Evolutionary conservation across 2,888 invertebrate species (phyloP).

Genomic region (Phorcus lineatus): DNA sequence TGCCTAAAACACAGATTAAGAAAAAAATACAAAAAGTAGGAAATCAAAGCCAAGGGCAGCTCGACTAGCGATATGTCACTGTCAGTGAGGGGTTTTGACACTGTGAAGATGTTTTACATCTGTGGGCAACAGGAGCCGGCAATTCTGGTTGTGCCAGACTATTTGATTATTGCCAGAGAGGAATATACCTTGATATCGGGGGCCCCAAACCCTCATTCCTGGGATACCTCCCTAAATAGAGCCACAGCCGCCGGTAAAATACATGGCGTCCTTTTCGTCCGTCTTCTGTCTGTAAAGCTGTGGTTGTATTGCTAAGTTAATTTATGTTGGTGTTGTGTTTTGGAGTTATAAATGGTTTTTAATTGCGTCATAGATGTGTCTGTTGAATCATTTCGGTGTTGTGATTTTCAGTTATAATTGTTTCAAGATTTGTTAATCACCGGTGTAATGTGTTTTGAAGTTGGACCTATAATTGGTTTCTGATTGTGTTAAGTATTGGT

Average conservation of each 20-base stretch:
- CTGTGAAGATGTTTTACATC: conserved; percentile 14
- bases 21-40: conserved; percentile 22
- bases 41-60: conserved; percentile 24
- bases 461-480: no score
- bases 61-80: conserved; percentile 17
- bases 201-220: background rate
- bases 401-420: no score
- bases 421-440: no score
- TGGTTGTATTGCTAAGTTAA: background rate
- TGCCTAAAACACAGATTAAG: background rate
- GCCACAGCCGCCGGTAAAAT: background rate
- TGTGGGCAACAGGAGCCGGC: background rate
- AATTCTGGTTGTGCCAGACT: background rate
- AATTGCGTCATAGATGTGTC: no score
- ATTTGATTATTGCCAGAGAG: background rate
- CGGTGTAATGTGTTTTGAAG: no score
- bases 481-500: background rate
- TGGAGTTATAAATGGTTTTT: no score
- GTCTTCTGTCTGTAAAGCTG: no score
- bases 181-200: background rate
- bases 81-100: conserved; percentile 22
- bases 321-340: no score
- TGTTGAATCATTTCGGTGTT: no score
- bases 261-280: no score
- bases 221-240: conserved; percentile 9